These are phyloP conservation scores for Drosophila siamana DNA, from an alignment of 2,888 invertebrate genomes.

Conservation along the genomic window DNA sequence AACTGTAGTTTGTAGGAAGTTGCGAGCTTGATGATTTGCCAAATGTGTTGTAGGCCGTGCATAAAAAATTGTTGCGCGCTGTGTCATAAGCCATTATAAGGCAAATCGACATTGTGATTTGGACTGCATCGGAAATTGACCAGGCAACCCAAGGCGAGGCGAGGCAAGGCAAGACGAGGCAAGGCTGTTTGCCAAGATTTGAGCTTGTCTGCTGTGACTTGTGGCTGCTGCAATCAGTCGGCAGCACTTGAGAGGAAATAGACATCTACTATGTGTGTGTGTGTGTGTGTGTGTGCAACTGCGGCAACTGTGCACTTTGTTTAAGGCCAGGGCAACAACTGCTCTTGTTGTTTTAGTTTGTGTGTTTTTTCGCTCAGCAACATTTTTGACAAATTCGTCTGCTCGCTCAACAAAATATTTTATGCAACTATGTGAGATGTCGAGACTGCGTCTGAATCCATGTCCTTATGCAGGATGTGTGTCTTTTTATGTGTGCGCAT, in stretches of 20 bases:
- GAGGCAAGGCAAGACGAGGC: conserved; percentile 13
- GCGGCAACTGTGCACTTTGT: conserved; percentile 10
- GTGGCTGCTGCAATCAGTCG: conserved; percentile 12
- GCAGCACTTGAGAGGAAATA: conserved; percentile 10
- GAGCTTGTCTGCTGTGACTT: neutral
- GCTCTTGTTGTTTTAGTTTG: neutral
- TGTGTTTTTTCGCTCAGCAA: conserved; percentile 4
- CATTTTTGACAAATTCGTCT: conserved; percentile 43
- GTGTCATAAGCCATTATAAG: conserved; percentile 54
- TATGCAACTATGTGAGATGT: conserved; percentile 45
- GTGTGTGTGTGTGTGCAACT: conserved; percentile 5
- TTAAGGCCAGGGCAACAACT: conserved; percentile 26
- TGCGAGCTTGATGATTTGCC: conserved; percentile 40
- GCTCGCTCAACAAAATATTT: conserved; percentile 22
- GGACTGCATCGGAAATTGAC: conserved; percentile 29
- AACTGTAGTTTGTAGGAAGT: conserved; percentile 23
- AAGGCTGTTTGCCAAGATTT: conserved; percentile 59
- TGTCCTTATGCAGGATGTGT: conserved; percentile 11
- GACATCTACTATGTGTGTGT: neutral
- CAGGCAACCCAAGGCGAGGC: conserved; percentile 29
- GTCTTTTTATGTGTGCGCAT: conserved; percentile 12
- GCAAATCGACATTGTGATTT: conserved; percentile 36
- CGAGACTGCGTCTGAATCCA: neutral
- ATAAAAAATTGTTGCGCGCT: conserved; percentile 46
- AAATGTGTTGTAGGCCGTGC: conserved; percentile 23